Percentiles rank a stretch among this genome's conserved stretches.
Evolutionary conservation across 2,113 vertebrate genomes (phyloP).

Genomic region (Halichoeres trimaculatus): DNA sequence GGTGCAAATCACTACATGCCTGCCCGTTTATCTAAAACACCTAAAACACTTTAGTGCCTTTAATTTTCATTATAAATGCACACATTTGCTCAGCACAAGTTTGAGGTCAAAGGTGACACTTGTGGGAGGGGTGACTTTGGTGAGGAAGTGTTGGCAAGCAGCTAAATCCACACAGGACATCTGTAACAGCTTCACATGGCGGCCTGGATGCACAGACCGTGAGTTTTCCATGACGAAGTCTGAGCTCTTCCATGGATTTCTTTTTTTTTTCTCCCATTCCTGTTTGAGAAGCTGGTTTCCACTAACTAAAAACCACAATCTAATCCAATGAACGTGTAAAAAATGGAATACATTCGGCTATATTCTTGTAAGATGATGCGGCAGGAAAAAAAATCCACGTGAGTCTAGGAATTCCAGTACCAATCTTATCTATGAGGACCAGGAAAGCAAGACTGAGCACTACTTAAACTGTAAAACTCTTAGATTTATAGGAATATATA

Average conservation of each 20-base stretch:
- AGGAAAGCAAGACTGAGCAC: conserved; percentile 30
- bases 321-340: neutral
- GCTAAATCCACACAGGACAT: conserved; percentile 17
- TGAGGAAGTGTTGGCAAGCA: conserved; percentile 22
- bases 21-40: conserved; percentile 46
- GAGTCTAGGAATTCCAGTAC: conserved; percentile 17
- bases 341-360: conserved; percentile 6
- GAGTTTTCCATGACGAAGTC: conserved; percentile 12
- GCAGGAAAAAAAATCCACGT: neutral
- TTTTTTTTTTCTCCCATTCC: neutral
- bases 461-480: conserved; percentile 20
- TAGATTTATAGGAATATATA: conserved; percentile 22
- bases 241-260: neutral
- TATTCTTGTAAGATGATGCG: neutral
- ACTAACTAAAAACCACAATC: neutral
- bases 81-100: conserved; percentile 38
- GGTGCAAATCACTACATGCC: conserved; percentile 62
- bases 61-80: conserved; percentile 28
- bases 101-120: conserved; percentile 55
- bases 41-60: conserved; percentile 5
- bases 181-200: conserved; percentile 24
- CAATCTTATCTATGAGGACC: neutral
- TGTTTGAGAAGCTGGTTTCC: neutral
- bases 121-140: neutral
- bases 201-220: neutral